A percentile compares a stretch with the other conserved stretches of the same genome.
Conservation (phyloP, 1,140 invertebrate genomes). For the Babylonia areolata region DNA sequence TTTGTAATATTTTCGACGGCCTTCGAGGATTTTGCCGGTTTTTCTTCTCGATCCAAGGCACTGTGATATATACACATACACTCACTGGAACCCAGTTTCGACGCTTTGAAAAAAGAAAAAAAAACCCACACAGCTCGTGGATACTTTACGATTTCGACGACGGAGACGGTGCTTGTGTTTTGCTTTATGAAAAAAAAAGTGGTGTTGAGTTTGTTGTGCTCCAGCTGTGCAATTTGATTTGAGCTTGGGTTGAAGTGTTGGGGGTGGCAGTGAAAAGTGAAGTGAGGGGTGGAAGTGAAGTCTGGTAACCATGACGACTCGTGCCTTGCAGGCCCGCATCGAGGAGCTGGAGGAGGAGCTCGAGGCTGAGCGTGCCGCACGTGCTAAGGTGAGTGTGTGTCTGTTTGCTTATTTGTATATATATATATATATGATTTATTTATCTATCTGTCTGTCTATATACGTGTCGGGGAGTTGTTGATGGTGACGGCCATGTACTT, state of each 20-base stretch:
- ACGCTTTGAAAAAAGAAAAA: not conserved
- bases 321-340: conserved; percentile 83
- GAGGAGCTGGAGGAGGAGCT: conserved; percentile 98
- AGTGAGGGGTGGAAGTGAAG: conserved; percentile 44
- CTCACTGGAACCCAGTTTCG: not conserved
- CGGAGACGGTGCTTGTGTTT: not conserved
- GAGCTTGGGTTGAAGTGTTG: not conserved
- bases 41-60: conserved; percentile 16
- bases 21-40: too few species aligned
- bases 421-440: too few species aligned
- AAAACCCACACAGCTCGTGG: not conserved
- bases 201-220: not conserved
- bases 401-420: too few species aligned
- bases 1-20: not conserved
- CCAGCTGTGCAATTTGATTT: not conserved
- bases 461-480: too few species aligned
- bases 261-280: not conserved
- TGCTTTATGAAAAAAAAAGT: not conserved
- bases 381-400: conserved; percentile 83
- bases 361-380: conserved; percentile 96
- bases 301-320: conserved; percentile 41
- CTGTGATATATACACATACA: conserved; percentile 25
- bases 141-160: not conserved
- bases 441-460: too few species aligned
- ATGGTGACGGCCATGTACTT: too few species aligned